Base-by-base conservation (phyloP, 2,888 invertebrate species). In the Thereva unica region DNA sequence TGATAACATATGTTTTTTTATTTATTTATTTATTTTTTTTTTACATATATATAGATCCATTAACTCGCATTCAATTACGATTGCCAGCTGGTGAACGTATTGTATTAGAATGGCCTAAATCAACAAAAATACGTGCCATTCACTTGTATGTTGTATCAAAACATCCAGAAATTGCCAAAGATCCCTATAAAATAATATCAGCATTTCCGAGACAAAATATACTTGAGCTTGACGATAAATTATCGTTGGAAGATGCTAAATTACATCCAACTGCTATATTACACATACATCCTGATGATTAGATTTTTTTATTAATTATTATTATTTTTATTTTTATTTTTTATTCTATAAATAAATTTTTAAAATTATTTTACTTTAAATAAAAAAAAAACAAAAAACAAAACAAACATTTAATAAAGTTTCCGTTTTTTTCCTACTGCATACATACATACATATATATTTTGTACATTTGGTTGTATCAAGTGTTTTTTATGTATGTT, bases 241-340 rank as follows among this genome's bases (percentile, higher is more conserved):
- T 71, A n/a, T 76, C 78, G 3, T 72, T 80, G 23, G 77, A 77
- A 55, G 78, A 78, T 42, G 73, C 79, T 41, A 77, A 79, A 7
- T 70, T 80, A 63, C 78, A 80, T 75, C 80, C 80, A 55, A 78
- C 78, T 41, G 78, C 78, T n/a, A 79, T 78, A 69, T 71, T 80
- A 64, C 78, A 80, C 74, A 75, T 80, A 61, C 80, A 80, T 67
- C 71, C 76, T 49, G 80, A 80, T 71, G 77, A 80, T 70, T 78
- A 74, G 73, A 66, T n/a, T 10, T 44, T 10, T 44, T 35, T 56
- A 56, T 10, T 9, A 49, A 12, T n/a, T 10, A 12, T 9, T 6
- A 12, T 49, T 42, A 23, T 23, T 23, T 2, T 23, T 23, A 2
- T 23, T 23, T 23, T 23, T 23, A 2, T 23, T 23, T 23, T 23